phyloP scores from a whole-genome alignment of 37 sponge, comb jelly and placozoan genomes.

The Mnemiopsis leidyi region DNA sequence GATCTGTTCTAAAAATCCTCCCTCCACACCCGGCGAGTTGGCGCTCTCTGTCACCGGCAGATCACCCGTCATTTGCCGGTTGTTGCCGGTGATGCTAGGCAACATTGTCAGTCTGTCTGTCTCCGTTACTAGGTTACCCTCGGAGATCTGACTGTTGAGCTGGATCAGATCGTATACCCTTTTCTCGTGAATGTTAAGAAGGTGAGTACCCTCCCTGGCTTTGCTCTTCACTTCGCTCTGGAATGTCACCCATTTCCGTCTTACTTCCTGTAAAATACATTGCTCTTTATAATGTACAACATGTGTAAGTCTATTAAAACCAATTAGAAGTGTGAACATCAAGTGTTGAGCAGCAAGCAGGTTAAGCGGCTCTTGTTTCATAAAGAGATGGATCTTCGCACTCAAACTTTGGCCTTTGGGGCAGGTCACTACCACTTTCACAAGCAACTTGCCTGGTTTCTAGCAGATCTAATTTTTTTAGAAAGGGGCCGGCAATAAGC shows the following conservation, averaged over 20 bases:
- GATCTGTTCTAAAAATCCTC: not conserved
- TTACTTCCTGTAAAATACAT: slow-evolving; percentile 1
- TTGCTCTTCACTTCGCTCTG: slow-evolving; percentile 52
- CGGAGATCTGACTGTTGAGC: not conserved
- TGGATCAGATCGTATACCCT: not conserved
- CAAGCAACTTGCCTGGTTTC: too few species aligned
- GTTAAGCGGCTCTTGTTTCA: too few species aligned
- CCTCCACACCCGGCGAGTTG: not conserved
- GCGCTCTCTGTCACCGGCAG: not conserved
- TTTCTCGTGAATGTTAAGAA: not conserved
- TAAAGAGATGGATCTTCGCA: too few species aligned
- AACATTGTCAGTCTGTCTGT: not conserved
- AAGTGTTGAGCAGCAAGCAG: too few species aligned
- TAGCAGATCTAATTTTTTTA: too few species aligned
- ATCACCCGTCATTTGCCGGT: not conserved
- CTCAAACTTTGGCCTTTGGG: too few species aligned
- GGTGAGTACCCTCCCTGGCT: not conserved
- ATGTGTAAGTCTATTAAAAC: too few species aligned
- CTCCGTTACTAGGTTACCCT: not conserved
- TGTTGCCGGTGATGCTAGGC: not conserved
- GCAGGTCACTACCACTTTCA: too few species aligned
- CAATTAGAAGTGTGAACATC: too few species aligned
- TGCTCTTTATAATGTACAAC: too few species aligned
- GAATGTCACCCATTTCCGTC: slow-evolving; percentile 22
- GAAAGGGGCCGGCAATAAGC: too few species aligned